Evolutionary conservation across 2,888 invertebrate species (phyloP).

Genomic region (Pyrgus malvae): DNA sequence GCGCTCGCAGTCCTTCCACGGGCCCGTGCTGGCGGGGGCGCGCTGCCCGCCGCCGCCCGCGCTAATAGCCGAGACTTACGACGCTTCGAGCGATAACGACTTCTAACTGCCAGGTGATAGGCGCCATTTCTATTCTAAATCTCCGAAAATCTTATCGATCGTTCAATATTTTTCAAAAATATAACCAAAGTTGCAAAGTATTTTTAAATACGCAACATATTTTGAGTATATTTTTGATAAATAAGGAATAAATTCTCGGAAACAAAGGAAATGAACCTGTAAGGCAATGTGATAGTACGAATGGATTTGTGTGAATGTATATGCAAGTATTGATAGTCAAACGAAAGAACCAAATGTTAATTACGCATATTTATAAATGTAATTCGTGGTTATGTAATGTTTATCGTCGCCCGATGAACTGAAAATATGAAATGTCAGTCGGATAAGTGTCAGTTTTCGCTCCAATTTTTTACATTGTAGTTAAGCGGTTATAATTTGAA

Average conservation of each 20-base stretch:
- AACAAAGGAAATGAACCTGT: constrained; percentile 28
- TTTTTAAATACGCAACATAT: constrained; percentile 16
- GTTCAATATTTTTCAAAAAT: constrained; percentile 9
- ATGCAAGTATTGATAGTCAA: constrained; percentile 25
- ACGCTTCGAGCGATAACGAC: constrained; percentile 79
- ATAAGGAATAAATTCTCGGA: constrained; percentile 11
- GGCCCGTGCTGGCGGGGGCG: constrained; percentile 67
- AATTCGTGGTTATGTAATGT: constrained; percentile 22
- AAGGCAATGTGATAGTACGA: constrained; percentile 53
- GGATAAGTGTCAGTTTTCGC: constrained; percentile 35
- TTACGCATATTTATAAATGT: constrained; percentile 28
- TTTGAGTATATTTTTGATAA: constrained; percentile 17
- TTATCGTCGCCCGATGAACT: constrained; percentile 7
- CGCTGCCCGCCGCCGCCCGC: constrained; percentile 56
- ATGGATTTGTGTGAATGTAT: constrained; percentile 29
- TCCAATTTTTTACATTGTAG: constrained; percentile 36
- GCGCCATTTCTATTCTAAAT: not conserved
- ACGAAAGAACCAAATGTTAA: constrained; percentile 34
- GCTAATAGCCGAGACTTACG: constrained; percentile 64
- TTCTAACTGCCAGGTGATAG: constrained; percentile 53
- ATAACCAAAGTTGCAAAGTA: not conserved
- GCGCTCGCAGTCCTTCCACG: constrained; percentile 84
- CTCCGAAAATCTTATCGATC: constrained; percentile 13
- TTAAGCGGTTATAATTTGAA: not conserved
- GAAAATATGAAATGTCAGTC: constrained; percentile 2